These are phyloP conservation scores for Labia minor DNA, from an alignment of 2,888 invertebrate genomes.

Conservation along the genomic window DNA sequence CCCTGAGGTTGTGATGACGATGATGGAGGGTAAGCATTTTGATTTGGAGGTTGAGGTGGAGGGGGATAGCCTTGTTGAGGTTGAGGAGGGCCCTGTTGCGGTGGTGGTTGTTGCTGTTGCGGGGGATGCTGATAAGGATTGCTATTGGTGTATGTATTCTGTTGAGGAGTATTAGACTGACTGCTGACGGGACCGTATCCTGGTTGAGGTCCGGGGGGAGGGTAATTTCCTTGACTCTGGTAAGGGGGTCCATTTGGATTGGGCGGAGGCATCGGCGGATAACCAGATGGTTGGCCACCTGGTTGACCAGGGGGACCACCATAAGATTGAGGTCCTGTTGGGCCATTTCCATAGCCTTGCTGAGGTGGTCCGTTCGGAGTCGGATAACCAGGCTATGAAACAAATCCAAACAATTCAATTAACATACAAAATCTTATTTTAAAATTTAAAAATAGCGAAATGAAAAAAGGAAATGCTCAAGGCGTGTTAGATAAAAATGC, in stretches of 20 bases:
- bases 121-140: conserved; percentile 19
- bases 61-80: conserved; percentile 29
- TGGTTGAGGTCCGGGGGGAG: conserved; percentile 23
- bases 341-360: conserved; percentile 32
- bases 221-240: conserved; percentile 23
- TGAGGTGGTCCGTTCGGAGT: conserved; percentile 29
- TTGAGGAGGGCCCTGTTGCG: conserved; percentile 8
- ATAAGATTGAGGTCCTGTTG: conserved; percentile 40
- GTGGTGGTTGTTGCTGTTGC: conserved; percentile 16
- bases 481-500: conserved; percentile 1
- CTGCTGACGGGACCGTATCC: conserved; percentile 28
- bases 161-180: conserved; percentile 34
- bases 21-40: conserved; percentile 40
- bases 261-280: conserved; percentile 48
- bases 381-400: conserved; percentile 24
- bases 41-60: conserved; percentile 32
- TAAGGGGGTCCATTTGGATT: conserved; percentile 47
- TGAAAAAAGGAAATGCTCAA: neutral
- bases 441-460: neutral
- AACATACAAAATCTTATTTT: neutral
- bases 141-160: conserved; percentile 17
- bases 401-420: neutral
- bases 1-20: conserved; percentile 35
- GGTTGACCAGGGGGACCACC: conserved; percentile 47
- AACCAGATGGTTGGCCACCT: conserved; percentile 39